Evolutionary conservation across 2,797 vertebrate genomes (phyloP), one percentile per base, ranked within the genome.

Genomic region (Crenuchus spilurus): DNA sequence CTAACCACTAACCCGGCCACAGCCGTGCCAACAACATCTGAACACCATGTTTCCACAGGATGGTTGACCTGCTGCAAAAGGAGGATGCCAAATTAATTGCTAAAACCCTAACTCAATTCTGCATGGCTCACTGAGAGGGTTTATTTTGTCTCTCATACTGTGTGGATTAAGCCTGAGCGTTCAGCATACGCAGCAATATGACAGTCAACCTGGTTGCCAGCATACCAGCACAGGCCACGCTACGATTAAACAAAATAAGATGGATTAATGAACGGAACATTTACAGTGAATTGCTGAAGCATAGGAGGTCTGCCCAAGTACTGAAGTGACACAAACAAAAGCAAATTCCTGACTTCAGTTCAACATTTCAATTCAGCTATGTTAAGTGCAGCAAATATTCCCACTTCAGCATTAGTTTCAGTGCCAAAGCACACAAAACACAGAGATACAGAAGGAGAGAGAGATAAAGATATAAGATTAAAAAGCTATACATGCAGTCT

Each of bases 11-110:
- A 81, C 42, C 63, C 62, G 51, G 49, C 75, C 57, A 75, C 74
- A 68, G 75, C 65, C 44, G 20, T 70, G 79, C 79, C 78, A 84
- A 68, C 31, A 62, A 82, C 84, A 82, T 84, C 82, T 71, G 67
- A 87, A 67, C 76, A n/a, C 75, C 77, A 75, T 46, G 65, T 75
- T 82, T 70, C 74, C 54, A 69, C 71, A 71, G 55, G 69, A 65
- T 24, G 66, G 55, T 54, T 72, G 44, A 81, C 72, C 76, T 76
- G 64, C 62, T 42, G 30, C 26, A 37, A 72, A 44, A 61, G 20
- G 70, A 9, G 35, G n/a, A 74, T 41, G 62, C 68, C 76, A 77
- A 82, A 82, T 72, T 31, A 82, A 78, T 74, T 76, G 71, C 79
- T 75, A 69, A 76, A 65, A 57, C 54, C 64, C 60, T 72, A 77